These are phyloP conservation scores for Myocastor coypus DNA, from an alignment of 2,113 vertebrate species.

Conservation along the genomic window DNA sequence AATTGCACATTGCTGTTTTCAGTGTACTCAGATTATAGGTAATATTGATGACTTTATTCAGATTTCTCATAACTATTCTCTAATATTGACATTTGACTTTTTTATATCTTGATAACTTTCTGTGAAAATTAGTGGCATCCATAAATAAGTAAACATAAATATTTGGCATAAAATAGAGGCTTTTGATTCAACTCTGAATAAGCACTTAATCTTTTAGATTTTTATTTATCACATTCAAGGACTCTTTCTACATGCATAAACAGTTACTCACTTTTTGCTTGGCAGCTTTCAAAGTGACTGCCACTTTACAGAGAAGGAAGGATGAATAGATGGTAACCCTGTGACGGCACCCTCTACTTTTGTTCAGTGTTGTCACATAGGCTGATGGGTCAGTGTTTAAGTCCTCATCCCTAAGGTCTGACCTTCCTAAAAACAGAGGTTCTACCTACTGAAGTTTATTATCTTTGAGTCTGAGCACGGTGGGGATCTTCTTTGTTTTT, in stretches of 20 bases:
- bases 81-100: conserved; percentile 48
- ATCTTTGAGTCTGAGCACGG: conserved; percentile 26
- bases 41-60: conserved; percentile 41
- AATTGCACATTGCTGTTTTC: too few relatives aligned
- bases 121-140: neutral
- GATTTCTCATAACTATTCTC: conserved; percentile 23
- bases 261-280: conserved; percentile 44
- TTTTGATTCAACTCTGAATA: conserved; percentile 20
- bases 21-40: too few relatives aligned
- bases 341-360: neutral
- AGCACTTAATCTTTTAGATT: neutral
- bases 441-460: neutral
- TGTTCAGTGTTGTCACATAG: neutral
- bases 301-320: neutral
- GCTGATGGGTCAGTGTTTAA: neutral
- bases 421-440: neutral
- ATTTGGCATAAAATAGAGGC: conserved; percentile 9
- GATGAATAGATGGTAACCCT: conserved; percentile 20
- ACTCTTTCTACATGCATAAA: neutral
- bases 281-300: conserved; percentile 43
- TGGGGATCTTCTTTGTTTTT: neutral
- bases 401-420: neutral
- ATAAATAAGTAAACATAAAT: neutral
- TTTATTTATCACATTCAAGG: neutral
- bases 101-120: conserved; percentile 25